Base-by-base conservation (phyloP, 1,140 invertebrate species). In the honey bee (Apis mellifera) region DNA sequence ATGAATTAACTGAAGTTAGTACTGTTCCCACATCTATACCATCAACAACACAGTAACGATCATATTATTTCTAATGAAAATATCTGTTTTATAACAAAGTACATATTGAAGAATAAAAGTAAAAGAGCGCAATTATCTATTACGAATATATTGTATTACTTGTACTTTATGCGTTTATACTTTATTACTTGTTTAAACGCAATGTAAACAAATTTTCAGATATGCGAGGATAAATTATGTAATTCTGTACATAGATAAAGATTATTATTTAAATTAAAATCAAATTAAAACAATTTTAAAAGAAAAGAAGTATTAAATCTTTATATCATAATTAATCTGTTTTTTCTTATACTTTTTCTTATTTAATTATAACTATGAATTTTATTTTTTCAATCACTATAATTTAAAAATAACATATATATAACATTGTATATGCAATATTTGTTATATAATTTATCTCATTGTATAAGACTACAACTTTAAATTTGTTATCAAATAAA, bases 31-130 rank as follows among this genome's bases (percentile, higher is more conserved):
- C 81, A 17, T 75, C 89, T 57, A 86, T 84, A 12, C 83, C 89
- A 55, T 75, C 90, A 50, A 62, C 90, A 65, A 88, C 86, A 26
- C 89, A 91, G 89, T 92, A 93, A 88, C 78, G 50, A 78, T 68
- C 72, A 79, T 76, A 15, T 68, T 70, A 70, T 66, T 84, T 85
- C 70, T 77, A 69, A 81, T 23, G 11, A 57, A 52, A 60, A 78
- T 65, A 66, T 84, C 60, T 69, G 76, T 81, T 84, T 86, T 79
- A 23, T 83, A 87, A 84, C 76, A 74, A 84, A 84, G 57, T 71
- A 86, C 55, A 70, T n/a, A 69, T 78, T 72, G n/a, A 82, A 70
- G 23, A 69, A 59, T 73, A 71, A 60, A 59, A 42, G 23, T 82
- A 59, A 71, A 73, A 60, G 72, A 60, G 60, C 42, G 52, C 12